These are phyloP conservation scores for Apogon talboti DNA, from an alignment of 2,797 vertebrate species.

Conservation along the genomic window DNA sequence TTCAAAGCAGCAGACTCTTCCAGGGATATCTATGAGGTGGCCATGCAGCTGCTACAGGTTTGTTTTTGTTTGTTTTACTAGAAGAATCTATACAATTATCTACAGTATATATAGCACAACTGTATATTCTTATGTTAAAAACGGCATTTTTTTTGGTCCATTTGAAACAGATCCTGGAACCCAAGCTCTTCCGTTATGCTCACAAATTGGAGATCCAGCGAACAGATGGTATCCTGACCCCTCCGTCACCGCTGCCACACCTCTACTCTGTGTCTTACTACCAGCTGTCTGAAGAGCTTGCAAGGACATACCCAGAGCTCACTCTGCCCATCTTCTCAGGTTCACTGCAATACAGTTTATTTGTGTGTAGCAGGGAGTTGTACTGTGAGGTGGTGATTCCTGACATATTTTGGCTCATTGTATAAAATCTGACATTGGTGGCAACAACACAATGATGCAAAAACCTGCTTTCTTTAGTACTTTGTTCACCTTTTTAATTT, in stretches of 20 bases:
- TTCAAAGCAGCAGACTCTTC: constrained; percentile 99
- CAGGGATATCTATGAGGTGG: constrained; percentile 96
- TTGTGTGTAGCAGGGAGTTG: neutral
- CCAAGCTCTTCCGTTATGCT: constrained; percentile 98
- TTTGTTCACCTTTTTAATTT: no score
- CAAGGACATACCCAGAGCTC: constrained; percentile 96
- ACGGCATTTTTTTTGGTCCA: constrained; percentile 2
- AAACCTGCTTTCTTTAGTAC: no score
- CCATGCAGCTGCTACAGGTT: constrained; percentile 99
- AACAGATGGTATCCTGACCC: constrained; percentile 91
- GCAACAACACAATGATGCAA: no score
- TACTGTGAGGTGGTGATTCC: neutral
- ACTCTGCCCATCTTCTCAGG: constrained; percentile 98
- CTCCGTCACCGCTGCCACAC: constrained; percentile 93
- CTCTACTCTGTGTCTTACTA: constrained; percentile 98
- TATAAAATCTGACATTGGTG: no score
- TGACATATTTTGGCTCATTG: no score
- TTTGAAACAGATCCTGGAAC: constrained; percentile 92
- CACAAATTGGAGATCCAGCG: constrained; percentile 97
- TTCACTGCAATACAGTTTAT: constrained; percentile 50
- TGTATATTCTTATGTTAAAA: neutral
- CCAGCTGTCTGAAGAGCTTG: constrained; percentile 96
- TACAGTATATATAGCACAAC: no score
- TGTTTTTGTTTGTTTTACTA: constrained; percentile 14
- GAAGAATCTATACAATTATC: neutral